Evolutionary conservation across 2,113 vertebrate genomes (phyloP).

Genomic region (Megaceryle maxima): DNA sequence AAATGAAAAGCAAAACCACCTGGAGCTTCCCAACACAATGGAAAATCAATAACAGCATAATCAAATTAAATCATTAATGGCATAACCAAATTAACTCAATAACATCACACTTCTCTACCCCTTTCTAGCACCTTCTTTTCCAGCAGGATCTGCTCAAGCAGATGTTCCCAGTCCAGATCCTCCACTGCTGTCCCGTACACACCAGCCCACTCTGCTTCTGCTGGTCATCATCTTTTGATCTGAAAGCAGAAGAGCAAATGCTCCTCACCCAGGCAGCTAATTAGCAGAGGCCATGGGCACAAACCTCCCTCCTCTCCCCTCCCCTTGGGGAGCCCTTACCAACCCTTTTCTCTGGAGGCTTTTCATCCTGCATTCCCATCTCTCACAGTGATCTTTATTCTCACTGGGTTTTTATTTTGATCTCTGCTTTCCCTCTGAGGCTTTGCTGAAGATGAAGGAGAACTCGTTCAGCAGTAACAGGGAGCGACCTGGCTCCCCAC

Average conservation of each 20-base stretch:
- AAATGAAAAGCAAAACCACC: neutral
- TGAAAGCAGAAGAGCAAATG: neutral
- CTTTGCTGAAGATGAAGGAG: neutral
- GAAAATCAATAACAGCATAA: neutral
- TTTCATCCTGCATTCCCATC: neutral
- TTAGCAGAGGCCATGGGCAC: neutral
- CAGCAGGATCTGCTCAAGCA: neutral
- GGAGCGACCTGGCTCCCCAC: neutral
- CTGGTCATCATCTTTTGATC: neutral
- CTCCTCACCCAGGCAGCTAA: neutral
- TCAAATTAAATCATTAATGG: neutral
- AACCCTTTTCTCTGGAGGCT: neutral
- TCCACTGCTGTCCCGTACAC: rapidly evolving
- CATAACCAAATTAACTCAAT: neutral
- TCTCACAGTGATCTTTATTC: neutral
- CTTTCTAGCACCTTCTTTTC: neutral
- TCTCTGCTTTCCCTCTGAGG: neutral
- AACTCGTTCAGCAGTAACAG: neutral
- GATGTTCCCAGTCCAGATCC: neutral
- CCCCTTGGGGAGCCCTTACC: neutral
- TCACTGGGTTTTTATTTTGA: neutral
- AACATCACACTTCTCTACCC: neutral
- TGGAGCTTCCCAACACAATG: neutral
- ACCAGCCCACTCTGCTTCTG: neutral
- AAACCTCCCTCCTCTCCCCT: neutral